These are phyloP conservation scores for Drosophila neocordata DNA, from an alignment of 1,140 invertebrate species.

Conservation along the genomic window DNA sequence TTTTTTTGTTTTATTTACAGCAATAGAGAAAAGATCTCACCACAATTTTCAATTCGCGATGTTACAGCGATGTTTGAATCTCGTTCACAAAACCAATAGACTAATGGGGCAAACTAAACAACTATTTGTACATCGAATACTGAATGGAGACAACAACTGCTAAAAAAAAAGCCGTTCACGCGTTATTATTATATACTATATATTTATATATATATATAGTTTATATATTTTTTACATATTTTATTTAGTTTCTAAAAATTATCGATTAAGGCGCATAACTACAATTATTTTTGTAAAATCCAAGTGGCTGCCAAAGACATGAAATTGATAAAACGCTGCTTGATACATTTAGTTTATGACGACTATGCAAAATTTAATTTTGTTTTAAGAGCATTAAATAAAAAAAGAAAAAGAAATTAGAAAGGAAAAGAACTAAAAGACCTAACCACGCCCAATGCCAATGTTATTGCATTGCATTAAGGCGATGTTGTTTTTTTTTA, in stretches of 20 bases:
- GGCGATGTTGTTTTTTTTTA: constrained; percentile 23
- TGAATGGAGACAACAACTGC: constrained; percentile 16
- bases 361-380: constrained; percentile 69
- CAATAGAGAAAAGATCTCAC: constrained; percentile 86
- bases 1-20: constrained; percentile 83
- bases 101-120: constrained; percentile 43
- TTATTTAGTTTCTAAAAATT: constrained; percentile 53
- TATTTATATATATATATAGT: constrained; percentile 28
- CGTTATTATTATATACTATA: constrained; percentile 38
- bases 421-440: constrained; percentile 57
- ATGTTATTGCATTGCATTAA: constrained; percentile 56
- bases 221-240: constrained; percentile 37
- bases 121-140: constrained; percentile 62
- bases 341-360: constrained; percentile 30
- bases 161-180: constrained; percentile 37
- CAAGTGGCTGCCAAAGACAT: constrained; percentile 74
- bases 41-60: constrained; percentile 89
- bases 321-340: constrained; percentile 48
- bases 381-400: constrained; percentile 48
- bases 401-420: constrained; percentile 6
- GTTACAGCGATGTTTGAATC: constrained; percentile 91
- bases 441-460: constrained; percentile 46
- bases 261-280: constrained; percentile 31
- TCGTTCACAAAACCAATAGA: constrained; percentile 83
- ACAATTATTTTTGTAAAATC: constrained; percentile 27